These are phyloP conservation scores for Thysanoteuthis rhombus DNA, from an alignment of 2,888 invertebrate genomes.

Conservation along the genomic window DNA sequence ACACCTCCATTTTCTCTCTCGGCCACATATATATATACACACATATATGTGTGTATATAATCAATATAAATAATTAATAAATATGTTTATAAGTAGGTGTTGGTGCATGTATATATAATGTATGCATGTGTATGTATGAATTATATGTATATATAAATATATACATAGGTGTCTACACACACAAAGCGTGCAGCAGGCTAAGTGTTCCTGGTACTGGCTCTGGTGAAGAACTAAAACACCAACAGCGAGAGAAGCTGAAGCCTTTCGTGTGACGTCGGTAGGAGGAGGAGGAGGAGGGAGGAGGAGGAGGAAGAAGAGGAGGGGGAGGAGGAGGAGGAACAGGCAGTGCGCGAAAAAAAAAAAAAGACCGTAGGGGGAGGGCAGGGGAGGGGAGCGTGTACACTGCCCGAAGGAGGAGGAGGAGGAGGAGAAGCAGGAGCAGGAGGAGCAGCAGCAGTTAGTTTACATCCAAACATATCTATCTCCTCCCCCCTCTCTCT, in stretches of 20 bases:
- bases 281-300: neutral
- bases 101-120: neutral
- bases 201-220: neutral
- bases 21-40: neutral
- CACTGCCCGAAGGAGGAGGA: neutral
- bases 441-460: neutral
- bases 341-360: too few species aligned
- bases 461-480: neutral
- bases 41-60: neutral
- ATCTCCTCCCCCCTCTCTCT: neutral
- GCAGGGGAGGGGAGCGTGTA: neutral
- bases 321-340: too few species aligned
- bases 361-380: too few species aligned
- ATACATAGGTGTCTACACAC: neutral
- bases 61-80: slow-evolving; percentile 12
- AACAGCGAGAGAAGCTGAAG: neutral
- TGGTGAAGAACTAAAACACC: neutral
- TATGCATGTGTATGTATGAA: neutral
- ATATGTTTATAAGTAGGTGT: slow-evolving; percentile 12
- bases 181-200: neutral
- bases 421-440: neutral
- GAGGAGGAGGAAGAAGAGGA: neutral
- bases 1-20: neutral
- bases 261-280: neutral
- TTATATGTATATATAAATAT: neutral